A percentile compares a stretch with the other conserved stretches of the same genome.
These are phyloP conservation scores for Cactoblastis cactorum DNA, from an alignment of 2,888 invertebrate species.

Conservation along the genomic window DNA sequence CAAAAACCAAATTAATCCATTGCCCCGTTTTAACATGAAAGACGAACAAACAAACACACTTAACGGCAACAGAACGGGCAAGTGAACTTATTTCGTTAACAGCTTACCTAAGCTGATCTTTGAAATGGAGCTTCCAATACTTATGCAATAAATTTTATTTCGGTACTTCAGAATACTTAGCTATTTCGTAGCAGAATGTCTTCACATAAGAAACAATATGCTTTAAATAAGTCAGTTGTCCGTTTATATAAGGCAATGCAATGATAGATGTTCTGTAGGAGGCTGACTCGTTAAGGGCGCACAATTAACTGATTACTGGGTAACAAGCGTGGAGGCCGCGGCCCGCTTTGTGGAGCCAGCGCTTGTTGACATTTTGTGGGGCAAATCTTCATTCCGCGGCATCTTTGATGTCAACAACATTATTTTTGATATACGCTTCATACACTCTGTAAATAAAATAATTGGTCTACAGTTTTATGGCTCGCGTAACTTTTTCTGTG, in stretches of 20 bases:
- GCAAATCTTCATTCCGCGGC: slow-evolving; percentile 76
- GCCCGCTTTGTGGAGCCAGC: slow-evolving; percentile 56
- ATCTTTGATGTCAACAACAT: slow-evolving; percentile 62
- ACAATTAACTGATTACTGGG: slow-evolving; percentile 67
- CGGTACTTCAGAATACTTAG: too few species aligned
- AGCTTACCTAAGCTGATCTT: too few species aligned
- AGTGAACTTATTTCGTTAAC: too few species aligned
- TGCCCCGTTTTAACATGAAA: too few species aligned
- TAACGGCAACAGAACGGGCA: too few species aligned
- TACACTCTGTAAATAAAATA: slow-evolving; percentile 39
- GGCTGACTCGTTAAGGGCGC: slow-evolving; percentile 46
- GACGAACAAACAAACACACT: too few species aligned
- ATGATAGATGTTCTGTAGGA: slow-evolving; percentile 15
- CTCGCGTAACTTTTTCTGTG: slow-evolving; percentile 17
- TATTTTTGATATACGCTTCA: slow-evolving; percentile 61
- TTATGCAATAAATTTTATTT: too few species aligned
- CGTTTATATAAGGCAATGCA: slow-evolving; percentile 17
- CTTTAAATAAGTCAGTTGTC: too few species aligned
- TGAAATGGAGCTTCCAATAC: too few species aligned
- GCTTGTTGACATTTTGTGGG: slow-evolving; percentile 74
- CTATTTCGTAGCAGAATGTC: too few species aligned
- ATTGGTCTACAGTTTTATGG: slow-evolving; percentile 23
- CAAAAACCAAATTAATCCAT: too few species aligned
- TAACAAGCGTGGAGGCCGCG: slow-evolving; percentile 55
- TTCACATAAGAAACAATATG: too few species aligned